Percentiles rank a stretch among this genome's conserved stretches.
Evolutionary conservation across 1,140 invertebrate species (phyloP).

Genomic region (Babylonia areolata): DNA sequence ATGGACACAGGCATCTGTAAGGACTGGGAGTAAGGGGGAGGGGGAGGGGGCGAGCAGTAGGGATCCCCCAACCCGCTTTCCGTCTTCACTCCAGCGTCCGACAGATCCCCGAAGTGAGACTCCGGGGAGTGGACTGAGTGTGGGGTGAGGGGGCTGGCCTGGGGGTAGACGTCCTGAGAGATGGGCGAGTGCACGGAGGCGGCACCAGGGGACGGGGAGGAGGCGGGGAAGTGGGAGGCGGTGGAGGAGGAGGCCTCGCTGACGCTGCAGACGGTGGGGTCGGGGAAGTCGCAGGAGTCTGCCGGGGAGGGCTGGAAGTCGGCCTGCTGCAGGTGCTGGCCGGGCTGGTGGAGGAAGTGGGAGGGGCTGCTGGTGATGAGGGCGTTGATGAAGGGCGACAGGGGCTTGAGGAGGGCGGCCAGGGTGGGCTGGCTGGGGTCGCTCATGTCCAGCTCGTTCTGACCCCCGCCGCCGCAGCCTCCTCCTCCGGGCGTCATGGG

Average conservation of each 20-base stretch:
- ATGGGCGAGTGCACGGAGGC: slow-evolving; percentile 53
- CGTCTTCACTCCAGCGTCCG: slow-evolving; percentile 45
- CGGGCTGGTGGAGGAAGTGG: slow-evolving; percentile 41
- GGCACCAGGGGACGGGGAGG: slow-evolving; percentile 39
- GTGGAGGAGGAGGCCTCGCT: background rate
- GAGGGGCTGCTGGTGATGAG: slow-evolving; percentile 58
- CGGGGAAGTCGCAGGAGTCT: background rate
- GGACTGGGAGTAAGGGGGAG: slow-evolving; percentile 66
- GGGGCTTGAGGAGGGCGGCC: slow-evolving; percentile 60
- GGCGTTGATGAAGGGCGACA: slow-evolving; percentile 62
- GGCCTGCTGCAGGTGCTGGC: slow-evolving; percentile 17
- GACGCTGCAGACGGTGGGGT: slow-evolving; percentile 29
- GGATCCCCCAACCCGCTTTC: slow-evolving; percentile 49
- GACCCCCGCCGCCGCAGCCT: background rate
- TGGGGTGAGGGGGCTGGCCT: slow-evolving; percentile 61
- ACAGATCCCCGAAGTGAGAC: slow-evolving; percentile 55
- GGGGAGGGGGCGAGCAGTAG: slow-evolving; percentile 58
- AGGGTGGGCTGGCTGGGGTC: slow-evolving; percentile 55
- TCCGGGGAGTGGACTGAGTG: slow-evolving; percentile 70
- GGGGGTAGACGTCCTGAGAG: slow-evolving; percentile 57
- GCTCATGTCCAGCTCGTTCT: slow-evolving; percentile 47
- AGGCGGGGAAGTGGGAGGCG: background rate
- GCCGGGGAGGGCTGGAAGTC: background rate
- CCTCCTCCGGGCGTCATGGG: slow-evolving; percentile 57
- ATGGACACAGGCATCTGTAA: slow-evolving; percentile 50